A percentile compares a stretch with the other conserved stretches of the same genome.
Evolutionary conservation across 2,888 invertebrate genomes (phyloP).

Genomic region (Cacoxenus indagator): DNA sequence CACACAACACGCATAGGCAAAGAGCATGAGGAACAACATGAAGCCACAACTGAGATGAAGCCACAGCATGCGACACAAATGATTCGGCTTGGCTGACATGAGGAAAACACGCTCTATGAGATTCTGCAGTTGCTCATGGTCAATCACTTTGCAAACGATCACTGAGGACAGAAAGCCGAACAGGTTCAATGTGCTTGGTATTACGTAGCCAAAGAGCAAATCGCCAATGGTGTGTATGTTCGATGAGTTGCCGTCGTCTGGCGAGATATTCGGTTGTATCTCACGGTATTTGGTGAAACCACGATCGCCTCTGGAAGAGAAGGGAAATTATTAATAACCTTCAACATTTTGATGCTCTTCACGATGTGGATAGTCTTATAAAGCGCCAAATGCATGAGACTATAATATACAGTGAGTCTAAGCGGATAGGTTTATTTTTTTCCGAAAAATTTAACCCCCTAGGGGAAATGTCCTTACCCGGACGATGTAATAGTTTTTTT

Average conservation of each 20-base stretch:
- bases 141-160: slow-evolving; percentile 80
- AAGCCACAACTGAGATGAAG: slow-evolving; percentile 79
- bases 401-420: too few species aligned
- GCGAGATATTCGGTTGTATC: slow-evolving; percentile 33
- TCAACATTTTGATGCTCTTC: too few species aligned
- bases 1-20: slow-evolving; percentile 74
- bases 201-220: slow-evolving; percentile 79
- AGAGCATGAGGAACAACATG: slow-evolving; percentile 79
- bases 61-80: slow-evolving; percentile 80
- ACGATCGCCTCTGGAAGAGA: slow-evolving; percentile 57
- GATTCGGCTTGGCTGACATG: slow-evolving; percentile 79
- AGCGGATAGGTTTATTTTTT: too few species aligned
- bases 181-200: slow-evolving; percentile 82
- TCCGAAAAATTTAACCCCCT: too few species aligned
- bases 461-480: too few species aligned
- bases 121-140: slow-evolving; percentile 86
- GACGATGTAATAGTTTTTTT: too few species aligned
- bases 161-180: slow-evolving; percentile 81
- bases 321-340: background rate
- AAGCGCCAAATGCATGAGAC: too few species aligned
- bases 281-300: slow-evolving; percentile 59
- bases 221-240: slow-evolving; percentile 76
- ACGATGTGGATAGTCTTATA: too few species aligned
- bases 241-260: background rate
- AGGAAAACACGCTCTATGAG: slow-evolving; percentile 87